Conservation (phyloP, 2,113 vertebrate genomes). For the Vulpes ferrilata region DNA sequence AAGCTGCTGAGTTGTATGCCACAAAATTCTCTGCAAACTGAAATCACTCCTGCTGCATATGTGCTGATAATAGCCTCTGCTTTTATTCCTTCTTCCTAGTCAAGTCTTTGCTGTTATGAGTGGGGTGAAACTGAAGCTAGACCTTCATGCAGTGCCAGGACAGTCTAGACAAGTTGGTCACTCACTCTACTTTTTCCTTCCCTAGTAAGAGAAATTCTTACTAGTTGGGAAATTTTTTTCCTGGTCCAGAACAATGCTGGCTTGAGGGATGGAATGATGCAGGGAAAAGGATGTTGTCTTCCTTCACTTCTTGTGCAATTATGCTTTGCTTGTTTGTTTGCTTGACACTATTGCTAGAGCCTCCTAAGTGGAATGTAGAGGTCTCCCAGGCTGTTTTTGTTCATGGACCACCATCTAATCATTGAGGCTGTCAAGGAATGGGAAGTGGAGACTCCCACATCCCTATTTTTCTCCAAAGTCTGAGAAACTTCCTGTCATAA, state of each 20-base stretch:
- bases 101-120: background rate
- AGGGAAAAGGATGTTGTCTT: background rate
- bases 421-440: background rate
- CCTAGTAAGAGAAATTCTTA: background rate
- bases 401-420: background rate
- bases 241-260: background rate
- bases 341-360: background rate
- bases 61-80: background rate
- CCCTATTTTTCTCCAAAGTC: background rate
- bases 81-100: background rate
- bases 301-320: background rate
- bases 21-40: background rate
- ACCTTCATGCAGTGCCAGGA: background rate
- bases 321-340: background rate
- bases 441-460: background rate
- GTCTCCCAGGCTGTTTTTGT: background rate
- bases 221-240: too few species aligned
- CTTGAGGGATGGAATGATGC: background rate
- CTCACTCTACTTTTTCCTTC: background rate
- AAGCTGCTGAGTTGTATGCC: too few species aligned
- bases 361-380: background rate
- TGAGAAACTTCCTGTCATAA: too few species aligned
- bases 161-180: background rate
- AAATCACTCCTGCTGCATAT: background rate
- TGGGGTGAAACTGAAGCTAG: background rate